Evolutionary conservation across 2,797 vertebrate genomes (phyloP).

Genomic region (Acomys russatus): DNA sequence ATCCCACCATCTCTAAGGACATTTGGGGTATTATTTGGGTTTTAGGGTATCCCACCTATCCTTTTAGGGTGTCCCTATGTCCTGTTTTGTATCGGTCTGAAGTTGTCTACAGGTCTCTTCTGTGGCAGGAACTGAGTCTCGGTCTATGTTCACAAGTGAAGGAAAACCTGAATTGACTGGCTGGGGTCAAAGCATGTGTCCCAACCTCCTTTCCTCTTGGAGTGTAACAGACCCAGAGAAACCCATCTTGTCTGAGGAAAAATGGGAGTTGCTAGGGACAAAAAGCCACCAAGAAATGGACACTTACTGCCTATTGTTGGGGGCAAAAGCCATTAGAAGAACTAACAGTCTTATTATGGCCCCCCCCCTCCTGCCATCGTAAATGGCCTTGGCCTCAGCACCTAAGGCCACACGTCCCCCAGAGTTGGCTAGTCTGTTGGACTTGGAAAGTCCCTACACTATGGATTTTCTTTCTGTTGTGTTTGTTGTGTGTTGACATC

Average conservation of each 20-base stretch:
- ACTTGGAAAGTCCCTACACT: not conserved
- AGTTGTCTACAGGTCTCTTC: not conserved
- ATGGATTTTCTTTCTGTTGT: not conserved
- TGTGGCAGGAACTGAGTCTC: not conserved
- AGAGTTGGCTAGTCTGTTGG: not conserved
- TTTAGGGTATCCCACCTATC: too few relatives aligned
- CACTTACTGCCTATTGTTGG: not conserved
- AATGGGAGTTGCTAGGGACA: not conserved
- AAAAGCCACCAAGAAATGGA: not conserved
- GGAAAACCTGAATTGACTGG: not conserved
- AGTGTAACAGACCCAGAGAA: not conserved
- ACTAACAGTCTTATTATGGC: not conserved
- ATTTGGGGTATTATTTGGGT: not conserved
- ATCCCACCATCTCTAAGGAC: too few relatives aligned
- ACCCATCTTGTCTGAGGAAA: not conserved
- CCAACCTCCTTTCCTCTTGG: not conserved
- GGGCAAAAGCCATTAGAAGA: not conserved
- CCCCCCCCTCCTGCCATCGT: too few relatives aligned
- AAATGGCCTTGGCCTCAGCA: not conserved
- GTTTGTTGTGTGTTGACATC: not conserved
- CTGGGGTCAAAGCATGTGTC: not conserved
- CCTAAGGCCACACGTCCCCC: accelerated
- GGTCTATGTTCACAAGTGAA: not conserved
- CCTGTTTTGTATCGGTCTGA: not conserved
- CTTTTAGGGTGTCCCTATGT: not conserved